phyloP scores from a whole-genome alignment of 2,888 invertebrate species.

The Sarcophaga subvicina region DNA sequence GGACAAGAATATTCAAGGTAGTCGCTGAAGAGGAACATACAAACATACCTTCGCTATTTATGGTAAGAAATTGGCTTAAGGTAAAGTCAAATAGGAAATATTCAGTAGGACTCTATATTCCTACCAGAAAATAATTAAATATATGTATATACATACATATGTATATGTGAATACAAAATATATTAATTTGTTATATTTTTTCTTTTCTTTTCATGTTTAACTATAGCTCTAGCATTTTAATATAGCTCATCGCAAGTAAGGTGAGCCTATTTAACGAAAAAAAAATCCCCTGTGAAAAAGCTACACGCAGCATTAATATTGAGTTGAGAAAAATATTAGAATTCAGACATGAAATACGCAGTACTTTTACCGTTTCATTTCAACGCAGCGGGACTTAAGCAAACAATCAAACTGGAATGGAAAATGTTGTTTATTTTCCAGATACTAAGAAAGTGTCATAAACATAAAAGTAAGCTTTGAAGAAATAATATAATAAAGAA shows the following conservation, averaged over 20 bases:
- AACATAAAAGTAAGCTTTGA: constrained; percentile 36
- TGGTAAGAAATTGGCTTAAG: too few relatives aligned
- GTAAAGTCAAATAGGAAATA: too few relatives aligned
- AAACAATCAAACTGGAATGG: constrained; percentile 6
- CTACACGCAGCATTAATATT: too few relatives aligned
- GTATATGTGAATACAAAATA: too few relatives aligned
- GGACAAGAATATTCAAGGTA: too few relatives aligned
- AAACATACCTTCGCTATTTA: too few relatives aligned
- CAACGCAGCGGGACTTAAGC: constrained; percentile 15
- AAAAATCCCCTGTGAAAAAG: too few relatives aligned
- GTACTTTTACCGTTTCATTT: constrained; percentile 5
- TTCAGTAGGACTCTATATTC: too few relatives aligned
- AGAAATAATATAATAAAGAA: neutral
- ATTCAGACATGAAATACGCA: constrained; percentile 24
- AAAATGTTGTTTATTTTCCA: neutral
- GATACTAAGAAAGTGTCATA: constrained; percentile 32
- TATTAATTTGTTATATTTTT: neutral
- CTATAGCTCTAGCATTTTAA: neutral
- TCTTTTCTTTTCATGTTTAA: neutral
- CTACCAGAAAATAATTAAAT: too few relatives aligned
- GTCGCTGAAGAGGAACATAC: too few relatives aligned
- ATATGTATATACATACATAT: too few relatives aligned
- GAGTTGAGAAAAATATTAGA: neutral
- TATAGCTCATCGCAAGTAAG: neutral
- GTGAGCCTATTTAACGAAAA: neutral